Percentiles rank a stretch among this genome's conserved stretches.
Conservation (phyloP, 2,797 vertebrate species). For the Valencia hispanica region DNA sequence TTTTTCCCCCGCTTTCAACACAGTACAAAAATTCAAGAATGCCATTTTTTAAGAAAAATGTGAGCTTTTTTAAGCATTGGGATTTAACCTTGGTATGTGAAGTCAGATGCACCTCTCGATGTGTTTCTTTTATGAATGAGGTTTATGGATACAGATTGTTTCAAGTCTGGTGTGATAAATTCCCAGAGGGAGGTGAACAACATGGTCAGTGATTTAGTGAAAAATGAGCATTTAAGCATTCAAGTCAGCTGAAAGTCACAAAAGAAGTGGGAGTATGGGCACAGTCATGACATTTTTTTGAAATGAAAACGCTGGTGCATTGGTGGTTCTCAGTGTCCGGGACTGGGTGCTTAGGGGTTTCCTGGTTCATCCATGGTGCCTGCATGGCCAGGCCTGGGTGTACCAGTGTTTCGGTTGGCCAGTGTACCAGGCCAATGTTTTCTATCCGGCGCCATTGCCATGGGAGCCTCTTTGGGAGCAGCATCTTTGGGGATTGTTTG, state of each 20-base stretch:
- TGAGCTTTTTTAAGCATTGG: background rate
- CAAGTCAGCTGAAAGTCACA: conserved; percentile 5
- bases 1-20: background rate
- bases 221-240: background rate
- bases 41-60: background rate
- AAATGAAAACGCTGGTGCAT: too few relatives aligned
- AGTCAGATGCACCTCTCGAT: background rate
- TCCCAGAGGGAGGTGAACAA: background rate
- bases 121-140: background rate
- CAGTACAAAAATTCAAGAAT: background rate
- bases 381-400: too few relatives aligned
- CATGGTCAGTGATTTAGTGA: conserved; percentile 1
- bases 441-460: too few relatives aligned
- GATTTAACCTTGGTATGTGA: background rate
- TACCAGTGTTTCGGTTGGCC: too few relatives aligned
- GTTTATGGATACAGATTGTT: background rate
- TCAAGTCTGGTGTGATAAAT: background rate
- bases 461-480: too few relatives aligned
- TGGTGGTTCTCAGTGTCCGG: too few relatives aligned
- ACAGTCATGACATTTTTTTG: background rate
- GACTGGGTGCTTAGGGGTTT: too few relatives aligned
- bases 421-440: too few relatives aligned
- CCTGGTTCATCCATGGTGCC: too few relatives aligned
- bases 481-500: too few relatives aligned
- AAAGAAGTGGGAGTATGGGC: background rate